Conservation (phyloP, 2,888 invertebrate species). For the Pantelozetes paolii region DNA sequence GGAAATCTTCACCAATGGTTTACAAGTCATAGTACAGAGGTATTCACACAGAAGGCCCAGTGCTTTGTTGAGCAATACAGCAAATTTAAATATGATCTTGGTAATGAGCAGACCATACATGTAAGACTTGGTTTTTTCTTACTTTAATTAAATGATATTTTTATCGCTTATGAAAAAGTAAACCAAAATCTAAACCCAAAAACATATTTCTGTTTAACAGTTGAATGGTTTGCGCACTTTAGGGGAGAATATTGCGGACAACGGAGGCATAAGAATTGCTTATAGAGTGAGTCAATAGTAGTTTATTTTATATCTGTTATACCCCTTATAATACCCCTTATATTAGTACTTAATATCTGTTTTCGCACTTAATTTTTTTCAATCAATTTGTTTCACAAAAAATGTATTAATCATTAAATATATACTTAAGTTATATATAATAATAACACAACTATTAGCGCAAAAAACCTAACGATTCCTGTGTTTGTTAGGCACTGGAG, state of each 20-base stretch:
- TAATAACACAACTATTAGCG: background rate
- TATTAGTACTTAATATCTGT: background rate
- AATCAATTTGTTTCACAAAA: constrained; percentile 13
- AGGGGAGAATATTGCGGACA: constrained; percentile 30
- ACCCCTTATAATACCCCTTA: background rate
- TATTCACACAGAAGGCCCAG: constrained; percentile 30
- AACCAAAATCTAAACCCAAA: background rate
- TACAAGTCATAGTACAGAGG: background rate
- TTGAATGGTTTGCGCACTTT: constrained; percentile 3
- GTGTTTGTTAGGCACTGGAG: background rate
- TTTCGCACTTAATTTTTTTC: constrained; percentile 14
- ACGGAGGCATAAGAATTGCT: constrained; percentile 35
- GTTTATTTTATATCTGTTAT: background rate
- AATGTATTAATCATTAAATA: constrained; percentile 17
- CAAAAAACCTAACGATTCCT: background rate
- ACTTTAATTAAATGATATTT: background rate
- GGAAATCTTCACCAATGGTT: constrained; percentile 38
- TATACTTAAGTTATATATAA: background rate
- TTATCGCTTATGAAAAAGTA: background rate
- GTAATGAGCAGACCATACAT: background rate
- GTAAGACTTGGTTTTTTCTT: background rate
- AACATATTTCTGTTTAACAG: background rate
- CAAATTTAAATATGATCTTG: constrained; percentile 19
- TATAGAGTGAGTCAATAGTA: constrained; percentile 34
- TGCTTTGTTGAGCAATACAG: constrained; percentile 40